Conservation (phyloP, 2,888 invertebrate genomes). For the Mylabris sibirica region DNA sequence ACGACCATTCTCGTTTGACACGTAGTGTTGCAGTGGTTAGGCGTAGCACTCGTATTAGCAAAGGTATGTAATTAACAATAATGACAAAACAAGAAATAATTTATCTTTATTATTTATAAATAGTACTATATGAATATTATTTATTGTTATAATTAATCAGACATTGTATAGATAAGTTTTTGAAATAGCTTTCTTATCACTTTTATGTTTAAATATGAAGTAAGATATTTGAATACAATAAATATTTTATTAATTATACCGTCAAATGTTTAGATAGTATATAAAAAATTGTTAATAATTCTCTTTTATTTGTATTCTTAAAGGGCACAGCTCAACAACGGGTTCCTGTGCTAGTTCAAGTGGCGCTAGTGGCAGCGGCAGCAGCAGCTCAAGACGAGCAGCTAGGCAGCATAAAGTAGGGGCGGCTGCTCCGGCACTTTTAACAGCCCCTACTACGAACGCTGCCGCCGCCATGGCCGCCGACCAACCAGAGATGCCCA, state of each 20-base stretch:
- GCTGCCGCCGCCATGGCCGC: slow-evolving; percentile 57
- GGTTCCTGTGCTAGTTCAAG: slow-evolving; percentile 72
- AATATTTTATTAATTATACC: background rate
- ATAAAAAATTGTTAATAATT: background rate
- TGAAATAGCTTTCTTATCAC: background rate
- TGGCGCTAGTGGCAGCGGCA: slow-evolving; percentile 62
- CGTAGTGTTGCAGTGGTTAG: slow-evolving; percentile 62
- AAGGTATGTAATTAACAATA: slow-evolving; percentile 50
- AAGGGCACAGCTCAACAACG: slow-evolving; percentile 63
- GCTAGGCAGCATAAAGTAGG: slow-evolving; percentile 60
- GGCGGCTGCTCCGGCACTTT: slow-evolving; percentile 55
- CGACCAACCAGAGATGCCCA: slow-evolving; percentile 58
- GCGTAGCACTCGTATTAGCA: slow-evolving; percentile 64
- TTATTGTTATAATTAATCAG: too few relatives aligned
- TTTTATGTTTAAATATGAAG: background rate
- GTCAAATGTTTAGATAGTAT: slow-evolving; percentile 1
- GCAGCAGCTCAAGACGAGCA: slow-evolving; percentile 58
- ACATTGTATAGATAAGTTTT: background rate
- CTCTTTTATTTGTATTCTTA: slow-evolving; percentile 30
- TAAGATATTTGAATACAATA: background rate
- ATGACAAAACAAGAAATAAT: too few relatives aligned
- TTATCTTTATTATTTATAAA: too few relatives aligned
- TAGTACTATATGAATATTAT: too few relatives aligned
- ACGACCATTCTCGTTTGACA: slow-evolving; percentile 66
- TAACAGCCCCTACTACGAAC: slow-evolving; percentile 47